These are phyloP conservation scores for Pedetes capensis DNA, from an alignment of 2,113 vertebrate genomes.

Conservation along the genomic window DNA sequence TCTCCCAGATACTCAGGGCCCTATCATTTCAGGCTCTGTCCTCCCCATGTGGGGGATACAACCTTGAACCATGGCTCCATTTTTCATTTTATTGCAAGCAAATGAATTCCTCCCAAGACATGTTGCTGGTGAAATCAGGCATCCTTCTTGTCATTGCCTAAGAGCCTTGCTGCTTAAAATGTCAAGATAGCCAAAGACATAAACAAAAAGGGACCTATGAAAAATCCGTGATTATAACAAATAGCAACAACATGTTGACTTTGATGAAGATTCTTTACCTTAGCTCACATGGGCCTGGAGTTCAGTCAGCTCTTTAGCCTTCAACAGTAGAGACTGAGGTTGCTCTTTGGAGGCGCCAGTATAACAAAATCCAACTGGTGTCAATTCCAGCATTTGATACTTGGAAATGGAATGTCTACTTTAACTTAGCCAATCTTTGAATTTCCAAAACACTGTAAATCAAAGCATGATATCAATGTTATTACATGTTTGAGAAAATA, in stretches of 20 bases:
- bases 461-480: not conserved
- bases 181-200: constrained; percentile 38
- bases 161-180: constrained; percentile 7
- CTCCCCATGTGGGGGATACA: constrained; percentile 66
- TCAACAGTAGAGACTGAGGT: not conserved
- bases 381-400: not conserved
- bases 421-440: not conserved
- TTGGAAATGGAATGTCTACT: not conserved
- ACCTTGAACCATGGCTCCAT: constrained; percentile 76
- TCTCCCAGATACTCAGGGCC: not conserved
- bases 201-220: constrained; percentile 65
- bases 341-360: not conserved
- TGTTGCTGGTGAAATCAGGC: constrained; percentile 47
- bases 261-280: not conserved
- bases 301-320: not conserved
- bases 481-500: not conserved
- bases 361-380: no score
- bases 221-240: constrained; percentile 52
- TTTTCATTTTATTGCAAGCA: constrained; percentile 59
- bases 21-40: constrained; percentile 69
- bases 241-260: constrained; percentile 36
- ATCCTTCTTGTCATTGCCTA: constrained; percentile 51
- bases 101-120: constrained; percentile 16
- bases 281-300: not conserved
- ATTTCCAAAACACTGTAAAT: not conserved